Evolutionary conservation across 2,797 vertebrate species (phyloP), one percentile per base, ranked within the genome.

Genomic region (Morelia viridis): DNA sequence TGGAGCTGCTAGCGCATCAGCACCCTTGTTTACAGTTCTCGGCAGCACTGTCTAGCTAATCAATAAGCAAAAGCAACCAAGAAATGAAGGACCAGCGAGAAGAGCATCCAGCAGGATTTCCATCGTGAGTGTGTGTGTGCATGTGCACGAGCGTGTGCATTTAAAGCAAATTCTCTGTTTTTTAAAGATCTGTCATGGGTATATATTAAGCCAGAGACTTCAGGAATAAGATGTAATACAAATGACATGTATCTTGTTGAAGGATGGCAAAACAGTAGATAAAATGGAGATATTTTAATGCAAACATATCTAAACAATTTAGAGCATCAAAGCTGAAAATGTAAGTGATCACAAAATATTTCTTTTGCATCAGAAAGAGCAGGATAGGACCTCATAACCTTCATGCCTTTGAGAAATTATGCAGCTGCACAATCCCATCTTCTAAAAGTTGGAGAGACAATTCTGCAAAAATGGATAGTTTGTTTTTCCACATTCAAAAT

Each of bases 21-120:
- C 71, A 90, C 41, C 90, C 92, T 90, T 76, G 65, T 94, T 94
- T 91, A 53, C 88, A 88, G 41, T 93, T 95, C 85, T 92, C 83
- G 2, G 85, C n/a, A 90, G 92, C 85, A 61, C 93, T 91, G 71
- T 91, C 71, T 94, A 87, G 83, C 56, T 92, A 94, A 93, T 92
- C 92, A 94, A 80, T 87, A 90, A 95, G 89, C 13, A 17, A 92
- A 92, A 86, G 1, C 46, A 64, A 28, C 80, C 86, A 5, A 65
- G 10, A 93, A 53, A 85, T 53, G 64, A 94, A 93, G 93, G 87
- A 94, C 58, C 6, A 90, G 17, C 89, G 58, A 26, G 58, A 35
- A 92, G 92, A 93, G 22, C 35, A 91, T 95, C 90, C n/a, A 58
- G 50, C 41, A 91, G 95, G 80, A 61, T 22, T 89, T 2, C 86